These are phyloP conservation scores for Salvelinus alpinus DNA, from an alignment of 2,113 vertebrate species.

Conservation along the genomic window DNA sequence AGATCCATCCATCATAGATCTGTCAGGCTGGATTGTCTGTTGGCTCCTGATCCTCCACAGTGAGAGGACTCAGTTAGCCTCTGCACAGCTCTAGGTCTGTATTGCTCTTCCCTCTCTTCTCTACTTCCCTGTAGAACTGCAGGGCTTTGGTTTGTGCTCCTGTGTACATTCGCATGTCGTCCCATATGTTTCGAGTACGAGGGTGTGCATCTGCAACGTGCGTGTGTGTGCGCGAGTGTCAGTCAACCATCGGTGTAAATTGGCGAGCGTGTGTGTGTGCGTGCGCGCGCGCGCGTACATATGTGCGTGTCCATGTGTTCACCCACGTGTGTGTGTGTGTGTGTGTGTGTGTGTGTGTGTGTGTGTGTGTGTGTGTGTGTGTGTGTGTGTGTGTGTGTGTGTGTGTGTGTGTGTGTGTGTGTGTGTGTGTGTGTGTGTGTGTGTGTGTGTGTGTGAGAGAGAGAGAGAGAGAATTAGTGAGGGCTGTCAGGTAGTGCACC, in stretches of 20 bases:
- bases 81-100: not conserved
- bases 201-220: not conserved
- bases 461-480: constrained; percentile 59
- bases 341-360: constrained; percentile 29
- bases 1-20: constrained; percentile 82
- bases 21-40: constrained; percentile 46
- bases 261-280: not conserved
- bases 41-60: not conserved
- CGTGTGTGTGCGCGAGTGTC: constrained; percentile 34
- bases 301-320: constrained; percentile 7
- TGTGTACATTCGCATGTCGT: constrained; percentile 43
- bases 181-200: constrained; percentile 47
- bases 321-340: constrained; percentile 34
- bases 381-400: constrained; percentile 40
- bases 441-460: constrained; percentile 31
- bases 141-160: not conserved
- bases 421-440: constrained; percentile 24
- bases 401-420: constrained; percentile 40
- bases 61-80: not conserved
- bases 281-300: not conserved
- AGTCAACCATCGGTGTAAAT: not conserved
- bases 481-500: constrained; percentile 71
- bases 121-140: too few relatives aligned
- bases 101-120: too few relatives aligned
- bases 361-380: constrained; percentile 42